Evolutionary conservation across 1,140 invertebrate species (phyloP).

Genomic region (Drosophila auraria): DNA sequence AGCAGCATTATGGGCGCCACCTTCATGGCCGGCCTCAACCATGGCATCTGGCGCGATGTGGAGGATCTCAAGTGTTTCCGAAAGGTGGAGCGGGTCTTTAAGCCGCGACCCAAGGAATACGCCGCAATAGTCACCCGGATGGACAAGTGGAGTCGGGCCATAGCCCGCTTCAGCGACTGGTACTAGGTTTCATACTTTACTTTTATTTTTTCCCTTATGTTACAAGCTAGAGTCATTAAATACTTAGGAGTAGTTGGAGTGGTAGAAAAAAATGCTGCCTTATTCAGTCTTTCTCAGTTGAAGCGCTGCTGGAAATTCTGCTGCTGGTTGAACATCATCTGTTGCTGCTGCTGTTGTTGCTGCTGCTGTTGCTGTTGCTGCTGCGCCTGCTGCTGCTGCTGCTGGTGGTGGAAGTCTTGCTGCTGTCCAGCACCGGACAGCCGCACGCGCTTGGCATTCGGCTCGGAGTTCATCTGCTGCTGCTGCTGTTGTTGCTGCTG

Average conservation of each 20-base stretch:
- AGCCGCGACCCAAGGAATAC: constrained; percentile 86
- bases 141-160: constrained; percentile 89
- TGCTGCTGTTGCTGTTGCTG: constrained; percentile 65
- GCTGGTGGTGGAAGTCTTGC: constrained; percentile 80
- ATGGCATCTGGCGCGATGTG: constrained; percentile 91
- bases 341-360: constrained; percentile 75
- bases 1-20: constrained; percentile 93
- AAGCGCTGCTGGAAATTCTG: constrained; percentile 89
- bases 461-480: constrained; percentile 86
- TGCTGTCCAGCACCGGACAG: constrained; percentile 73
- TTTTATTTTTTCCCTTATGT: constrained; percentile 22
- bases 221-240: constrained; percentile 51
- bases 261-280: constrained; percentile 29
- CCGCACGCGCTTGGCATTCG: constrained; percentile 71
- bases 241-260: constrained; percentile 40
- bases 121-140: constrained; percentile 85
- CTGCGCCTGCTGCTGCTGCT: constrained; percentile 62
- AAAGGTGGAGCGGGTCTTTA: constrained; percentile 88
- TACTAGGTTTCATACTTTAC: constrained; percentile 83
- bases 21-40: constrained; percentile 92
- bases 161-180: constrained; percentile 89
- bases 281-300: constrained; percentile 61
- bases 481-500: constrained; percentile 86
- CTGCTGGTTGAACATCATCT: constrained; percentile 88
- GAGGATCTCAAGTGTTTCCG: constrained; percentile 88